phyloP scores from a whole-genome alignment of 2,888 invertebrate species.

The Patella ulyssiponensis region DNA sequence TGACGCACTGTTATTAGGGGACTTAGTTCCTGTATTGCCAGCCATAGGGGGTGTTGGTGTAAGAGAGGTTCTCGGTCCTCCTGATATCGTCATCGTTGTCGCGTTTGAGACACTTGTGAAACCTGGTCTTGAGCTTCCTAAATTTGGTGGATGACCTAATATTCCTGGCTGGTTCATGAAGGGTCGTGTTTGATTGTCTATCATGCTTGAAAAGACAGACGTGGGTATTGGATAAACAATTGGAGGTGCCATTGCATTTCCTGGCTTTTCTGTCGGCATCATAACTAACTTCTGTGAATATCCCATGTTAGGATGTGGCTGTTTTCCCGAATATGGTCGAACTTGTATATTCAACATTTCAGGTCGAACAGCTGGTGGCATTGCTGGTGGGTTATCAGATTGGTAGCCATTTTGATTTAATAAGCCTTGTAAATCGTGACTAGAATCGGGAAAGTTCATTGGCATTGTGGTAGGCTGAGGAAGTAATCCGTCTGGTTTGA shows the following conservation, averaged over 20 bases:
- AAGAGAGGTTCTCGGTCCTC: conserved; percentile 29
- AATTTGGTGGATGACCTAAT: not conserved
- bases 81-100: not conserved
- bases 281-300: not conserved
- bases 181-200: not conserved
- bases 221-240: not conserved
- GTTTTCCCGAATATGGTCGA: not conserved
- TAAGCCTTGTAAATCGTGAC: not conserved
- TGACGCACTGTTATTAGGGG: not conserved
- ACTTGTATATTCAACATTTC: conserved; percentile 1
- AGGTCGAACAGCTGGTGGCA: not conserved
- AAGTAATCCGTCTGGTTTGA: not conserved
- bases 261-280: not conserved
- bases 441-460: not conserved
- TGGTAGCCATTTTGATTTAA: not conserved
- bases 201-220: not conserved
- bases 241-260: no score
- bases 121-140: not conserved
- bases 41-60: conserved; percentile 32
- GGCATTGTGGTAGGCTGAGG: not conserved
- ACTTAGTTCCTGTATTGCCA: conserved; percentile 23
- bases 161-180: not conserved
- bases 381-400: not conserved
- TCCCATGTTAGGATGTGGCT: not conserved
- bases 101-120: conserved; percentile 6